Conservation (phyloP, 1,140 invertebrate genomes). For the Diabrotica virgifera region DNA sequence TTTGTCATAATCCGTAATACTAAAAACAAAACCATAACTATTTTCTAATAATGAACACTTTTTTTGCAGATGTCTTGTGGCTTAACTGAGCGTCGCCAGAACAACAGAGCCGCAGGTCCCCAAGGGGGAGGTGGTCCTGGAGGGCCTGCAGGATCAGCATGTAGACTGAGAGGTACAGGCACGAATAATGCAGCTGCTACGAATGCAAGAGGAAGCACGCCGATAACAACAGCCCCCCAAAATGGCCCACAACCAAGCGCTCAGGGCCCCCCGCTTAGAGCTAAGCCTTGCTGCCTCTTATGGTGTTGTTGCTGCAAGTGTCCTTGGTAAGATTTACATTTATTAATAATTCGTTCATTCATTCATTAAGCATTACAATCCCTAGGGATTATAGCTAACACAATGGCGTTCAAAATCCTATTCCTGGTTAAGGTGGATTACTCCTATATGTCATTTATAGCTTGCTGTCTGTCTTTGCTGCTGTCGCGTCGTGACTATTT, state of each 20-base stretch:
- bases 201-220: slow-evolving; percentile 36
- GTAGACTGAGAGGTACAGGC: slow-evolving; percentile 33
- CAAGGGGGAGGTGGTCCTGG: slow-evolving; percentile 26
- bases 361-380: too few relatives aligned
- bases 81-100: slow-evolving; percentile 45
- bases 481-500: too few relatives aligned
- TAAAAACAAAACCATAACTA: too few relatives aligned
- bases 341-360: too few relatives aligned
- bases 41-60: too few relatives aligned
- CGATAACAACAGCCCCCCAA: slow-evolving; percentile 25
- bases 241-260: slow-evolving; percentile 35
- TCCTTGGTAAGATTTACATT: slow-evolving; percentile 58
- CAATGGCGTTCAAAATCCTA: too few relatives aligned
- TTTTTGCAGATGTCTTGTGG: slow-evolving; percentile 48
- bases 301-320: slow-evolving; percentile 73
- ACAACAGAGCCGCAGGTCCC: slow-evolving; percentile 38
- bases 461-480: too few relatives aligned
- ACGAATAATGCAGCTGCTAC: slow-evolving; percentile 39
- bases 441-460: too few relatives aligned
- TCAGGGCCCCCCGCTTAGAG: slow-evolving; percentile 35
- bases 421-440: too few relatives aligned
- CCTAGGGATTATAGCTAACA: too few relatives aligned
- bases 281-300: slow-evolving; percentile 61
- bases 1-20: too few relatives aligned
- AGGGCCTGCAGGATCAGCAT: slow-evolving; percentile 27